Conservation (phyloP, 2,113 vertebrate genomes). For the Microcebus jonahi region DNA sequence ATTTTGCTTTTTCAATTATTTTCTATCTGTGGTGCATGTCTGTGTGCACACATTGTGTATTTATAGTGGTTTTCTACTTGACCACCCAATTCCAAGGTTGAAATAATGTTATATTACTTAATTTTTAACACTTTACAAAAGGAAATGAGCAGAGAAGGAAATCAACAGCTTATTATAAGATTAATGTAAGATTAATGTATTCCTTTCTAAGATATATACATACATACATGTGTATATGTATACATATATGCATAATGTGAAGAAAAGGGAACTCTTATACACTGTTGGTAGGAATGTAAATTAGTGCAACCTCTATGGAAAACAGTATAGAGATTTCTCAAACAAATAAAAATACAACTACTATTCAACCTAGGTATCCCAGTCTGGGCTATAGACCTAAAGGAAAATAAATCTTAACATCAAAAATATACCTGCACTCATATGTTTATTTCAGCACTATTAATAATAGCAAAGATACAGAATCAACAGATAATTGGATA, state of each 20-base stretch:
- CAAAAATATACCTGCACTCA: no score
- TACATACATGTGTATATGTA: background rate
- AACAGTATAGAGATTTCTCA: no score
- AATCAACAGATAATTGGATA: no score
- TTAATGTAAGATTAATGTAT: background rate
- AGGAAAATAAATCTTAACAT: no score
- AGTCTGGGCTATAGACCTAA: no score
- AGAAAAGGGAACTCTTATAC: no score
- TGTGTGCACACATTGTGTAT: background rate
- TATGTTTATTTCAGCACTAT: no score
- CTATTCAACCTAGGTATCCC: no score
- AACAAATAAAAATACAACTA: no score
- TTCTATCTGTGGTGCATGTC: background rate
- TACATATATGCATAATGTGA: background rate
- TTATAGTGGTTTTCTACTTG: background rate
- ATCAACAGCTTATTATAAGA: background rate
- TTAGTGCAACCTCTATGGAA: no score
- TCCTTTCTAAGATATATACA: background rate
- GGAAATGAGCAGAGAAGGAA: background rate
- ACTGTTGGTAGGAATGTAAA: no score
- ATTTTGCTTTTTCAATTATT: background rate
- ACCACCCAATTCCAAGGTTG: background rate
- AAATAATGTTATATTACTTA: background rate
- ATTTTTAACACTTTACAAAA: background rate
- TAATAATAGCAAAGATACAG: no score